A percentile compares a stretch with the other conserved stretches of the same genome.
phyloP scores from a whole-genome alignment of 2,113 vertebrate genomes.

The Platichthys flesus region DNA sequence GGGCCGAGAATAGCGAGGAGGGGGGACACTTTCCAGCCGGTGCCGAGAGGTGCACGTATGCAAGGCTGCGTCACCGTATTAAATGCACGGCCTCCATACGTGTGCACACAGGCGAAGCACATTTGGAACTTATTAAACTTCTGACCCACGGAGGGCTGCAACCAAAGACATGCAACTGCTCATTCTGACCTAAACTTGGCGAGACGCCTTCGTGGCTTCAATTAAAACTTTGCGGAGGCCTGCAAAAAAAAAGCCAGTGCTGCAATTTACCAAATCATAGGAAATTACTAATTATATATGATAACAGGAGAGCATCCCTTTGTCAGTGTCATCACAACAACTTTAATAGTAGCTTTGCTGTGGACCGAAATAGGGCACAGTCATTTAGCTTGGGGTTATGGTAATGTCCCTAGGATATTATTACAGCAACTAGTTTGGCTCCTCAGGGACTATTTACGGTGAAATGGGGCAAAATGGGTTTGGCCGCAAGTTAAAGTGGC shows the following conservation, averaged over 20 bases:
- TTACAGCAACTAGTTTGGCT: conserved; percentile 37
- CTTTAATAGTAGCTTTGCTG: conserved; percentile 57
- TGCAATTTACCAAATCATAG: conserved; percentile 57
- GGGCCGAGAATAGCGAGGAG: conserved; percentile 16
- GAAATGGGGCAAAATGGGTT: conserved; percentile 44
- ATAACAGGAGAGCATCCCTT: conserved; percentile 54
- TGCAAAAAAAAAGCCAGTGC: background rate
- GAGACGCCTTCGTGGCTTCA: conserved; percentile 38
- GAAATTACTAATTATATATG: conserved; percentile 57
- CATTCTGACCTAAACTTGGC: conserved; percentile 41
- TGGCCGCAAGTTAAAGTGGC: conserved; percentile 25
- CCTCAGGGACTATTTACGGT: conserved; percentile 23
- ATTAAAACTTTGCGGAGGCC: conserved; percentile 10
- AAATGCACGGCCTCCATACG: conserved; percentile 15
- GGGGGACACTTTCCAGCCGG: conserved; percentile 42
- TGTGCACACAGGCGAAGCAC: conserved; percentile 36
- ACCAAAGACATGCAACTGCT: conserved; percentile 51
- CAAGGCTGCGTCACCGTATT: conserved; percentile 26
- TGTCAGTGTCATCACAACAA: conserved; percentile 39
- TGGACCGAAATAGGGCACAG: conserved; percentile 43
- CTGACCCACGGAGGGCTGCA: conserved; percentile 62
- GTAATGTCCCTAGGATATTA: conserved; percentile 38
- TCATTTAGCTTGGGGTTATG: conserved; percentile 34
- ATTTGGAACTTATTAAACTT: conserved; percentile 79
- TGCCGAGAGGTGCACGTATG: conserved; percentile 66